Conservation (phyloP, 2,113 vertebrate species). For the Amia ocellicauda region DNA sequence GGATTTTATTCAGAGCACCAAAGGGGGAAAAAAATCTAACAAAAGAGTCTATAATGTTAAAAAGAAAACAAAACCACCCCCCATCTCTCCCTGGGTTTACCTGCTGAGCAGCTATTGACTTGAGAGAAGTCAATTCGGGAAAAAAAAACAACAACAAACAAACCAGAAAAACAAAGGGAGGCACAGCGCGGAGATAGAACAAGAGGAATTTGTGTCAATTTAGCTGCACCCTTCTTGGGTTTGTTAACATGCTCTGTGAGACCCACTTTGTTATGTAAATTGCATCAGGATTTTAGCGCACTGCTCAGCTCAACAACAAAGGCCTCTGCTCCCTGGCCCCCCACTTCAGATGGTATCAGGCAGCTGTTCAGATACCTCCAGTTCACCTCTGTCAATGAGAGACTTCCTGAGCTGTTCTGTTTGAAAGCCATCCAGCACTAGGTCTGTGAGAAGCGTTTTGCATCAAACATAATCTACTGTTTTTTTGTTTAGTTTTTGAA, state of each 20-base stretch:
- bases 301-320: constrained; percentile 6
- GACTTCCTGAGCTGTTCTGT: too few species aligned
- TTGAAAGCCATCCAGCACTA: too few species aligned
- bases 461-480: too few species aligned
- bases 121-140: neutral
- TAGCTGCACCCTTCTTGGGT: neutral
- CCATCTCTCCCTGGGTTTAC: too few species aligned
- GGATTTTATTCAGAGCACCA: too few species aligned
- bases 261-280: constrained; percentile 16
- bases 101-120: neutral
- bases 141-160: neutral
- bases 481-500: too few species aligned
- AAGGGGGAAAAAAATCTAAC: too few species aligned
- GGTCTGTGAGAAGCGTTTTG: too few species aligned
- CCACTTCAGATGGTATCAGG: neutral
- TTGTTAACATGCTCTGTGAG: neutral
- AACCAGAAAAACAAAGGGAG: neutral
- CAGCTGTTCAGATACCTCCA: neutral
- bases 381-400: neutral
- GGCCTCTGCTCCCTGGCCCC: constrained; percentile 2
- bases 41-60: too few species aligned
- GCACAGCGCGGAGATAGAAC: neutral
- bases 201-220: neutral
- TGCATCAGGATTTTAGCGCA: neutral
- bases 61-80: too few species aligned